These are phyloP conservation scores for Microctonus hyperodae DNA, from an alignment of 2,888 invertebrate genomes.

Conservation along the genomic window DNA sequence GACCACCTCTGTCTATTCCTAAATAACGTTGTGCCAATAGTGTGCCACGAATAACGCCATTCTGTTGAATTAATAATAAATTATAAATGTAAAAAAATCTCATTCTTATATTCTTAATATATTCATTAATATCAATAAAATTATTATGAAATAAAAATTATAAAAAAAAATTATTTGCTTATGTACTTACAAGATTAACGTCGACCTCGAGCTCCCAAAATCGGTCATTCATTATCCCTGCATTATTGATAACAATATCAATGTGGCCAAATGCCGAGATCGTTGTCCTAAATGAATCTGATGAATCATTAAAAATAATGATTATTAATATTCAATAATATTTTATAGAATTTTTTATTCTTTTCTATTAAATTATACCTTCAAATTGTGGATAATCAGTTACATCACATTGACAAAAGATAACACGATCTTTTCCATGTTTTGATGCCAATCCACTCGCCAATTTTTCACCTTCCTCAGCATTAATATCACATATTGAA, in stretches of 20 bases:
- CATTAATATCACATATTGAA: conserved; percentile 77
- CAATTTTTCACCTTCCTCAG: conserved; percentile 74
- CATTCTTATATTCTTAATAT: too few species aligned
- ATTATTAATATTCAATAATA: background rate
- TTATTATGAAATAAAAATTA: background rate
- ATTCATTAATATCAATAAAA: background rate
- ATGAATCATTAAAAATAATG: conserved; percentile 44
- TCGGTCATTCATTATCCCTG: conserved; percentile 79
- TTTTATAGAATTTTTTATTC: background rate
- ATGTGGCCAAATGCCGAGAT: conserved; percentile 75
- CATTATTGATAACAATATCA: conserved; percentile 82
- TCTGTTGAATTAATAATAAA: conserved; percentile 63
- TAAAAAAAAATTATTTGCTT: too few species aligned
- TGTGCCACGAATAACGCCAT: conserved; percentile 79
- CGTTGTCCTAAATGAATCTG: conserved; percentile 78
- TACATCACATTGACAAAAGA: conserved; percentile 79
- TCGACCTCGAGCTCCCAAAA: conserved; percentile 80
- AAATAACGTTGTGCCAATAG: conserved; percentile 77
- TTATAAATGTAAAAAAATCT: background rate
- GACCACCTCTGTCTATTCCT: conserved; percentile 78
- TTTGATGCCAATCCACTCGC: conserved; percentile 71
- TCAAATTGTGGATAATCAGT: conserved; percentile 82
- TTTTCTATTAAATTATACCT: conserved; percentile 63
- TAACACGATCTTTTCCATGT: conserved; percentile 73
- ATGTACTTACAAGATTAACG: conserved; percentile 78